Evolutionary conservation across 2,888 invertebrate species (phyloP), one percentile per base, ranked within the genome.

Genomic region (Macropis europaea): DNA sequence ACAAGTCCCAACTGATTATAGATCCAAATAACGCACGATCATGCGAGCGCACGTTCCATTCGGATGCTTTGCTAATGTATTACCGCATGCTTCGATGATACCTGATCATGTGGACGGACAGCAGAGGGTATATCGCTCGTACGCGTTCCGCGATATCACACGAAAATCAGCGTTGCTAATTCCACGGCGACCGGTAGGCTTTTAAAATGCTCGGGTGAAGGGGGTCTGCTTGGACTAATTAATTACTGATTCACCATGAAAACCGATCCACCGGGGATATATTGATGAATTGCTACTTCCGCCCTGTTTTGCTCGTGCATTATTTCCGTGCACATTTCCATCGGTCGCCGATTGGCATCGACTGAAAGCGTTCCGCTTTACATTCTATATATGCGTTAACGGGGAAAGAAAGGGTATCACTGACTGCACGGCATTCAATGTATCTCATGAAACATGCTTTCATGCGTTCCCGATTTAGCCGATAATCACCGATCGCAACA

Each of bases 211-310:
- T n/a, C n/a, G n/a, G n/a, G n/a, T n/a, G n/a, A n/a, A n/a, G n/a
- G n/a, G n/a, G n/a, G n/a, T n/a, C 45, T 22, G 42, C 13, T 19
- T 38, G 9, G 28, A 84, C 82, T 85, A 85, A 85, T 85, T 86
- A 88, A 88, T 87, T 87, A 82, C 81, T 78, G 84, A 87, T 87
- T 86, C 84, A 82, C 77, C 78, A 73, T 64, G 79, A 79, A 80
- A 74, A 75, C 78, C 69, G 68, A 64, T 63, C 57, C 64, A 69
- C 52, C 64, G 76, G 56, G 72, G 67, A 64, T 62, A 70, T 79
- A 84, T 82, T 83, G 87, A 87, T 80, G 82, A 81, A 87, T 85
- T 81, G 81, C 77, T 74, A 79, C 82, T 82, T 83, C 77, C 76
- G 78, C 56, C 68, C 73, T 61, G 73, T 75, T 77, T 63, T 73